phyloP scores from a whole-genome alignment of 1,140 invertebrate species.

The Anastatus disparis region DNA sequence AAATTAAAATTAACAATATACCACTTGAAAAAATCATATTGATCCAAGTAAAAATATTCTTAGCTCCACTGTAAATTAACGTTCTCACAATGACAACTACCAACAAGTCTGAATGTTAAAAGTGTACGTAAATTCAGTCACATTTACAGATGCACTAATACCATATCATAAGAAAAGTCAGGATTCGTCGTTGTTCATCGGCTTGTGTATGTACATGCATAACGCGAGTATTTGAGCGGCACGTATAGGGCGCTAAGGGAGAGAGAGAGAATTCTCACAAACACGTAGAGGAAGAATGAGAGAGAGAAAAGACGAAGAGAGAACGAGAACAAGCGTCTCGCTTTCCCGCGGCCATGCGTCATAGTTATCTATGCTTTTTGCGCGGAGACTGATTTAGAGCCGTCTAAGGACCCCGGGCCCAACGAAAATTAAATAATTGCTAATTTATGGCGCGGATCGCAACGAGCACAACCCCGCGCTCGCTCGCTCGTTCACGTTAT shows the following conservation, averaged over 20 bases:
- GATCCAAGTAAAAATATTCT: too few species aligned
- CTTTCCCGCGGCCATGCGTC: conserved; percentile 65
- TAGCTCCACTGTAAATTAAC: too few species aligned
- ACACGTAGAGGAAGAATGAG: neutral
- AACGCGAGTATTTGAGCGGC: neutral
- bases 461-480: too few species aligned
- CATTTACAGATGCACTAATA: neutral
- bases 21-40: too few species aligned
- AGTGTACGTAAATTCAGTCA: neutral
- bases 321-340: conserved; percentile 50
- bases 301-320: neutral
- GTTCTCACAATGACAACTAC: too few species aligned
- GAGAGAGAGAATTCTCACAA: conserved; percentile 35
- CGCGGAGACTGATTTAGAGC: conserved; percentile 68
- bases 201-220: neutral
- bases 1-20: too few species aligned
- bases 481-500: too few species aligned
- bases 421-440: conserved; percentile 69
- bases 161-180: too few species aligned
- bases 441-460: conserved; percentile 67
- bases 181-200: too few species aligned
- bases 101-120: too few species aligned
- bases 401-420: conserved; percentile 67
- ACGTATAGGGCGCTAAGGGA: neutral
- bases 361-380: conserved; percentile 70